Evolutionary conservation across 2,888 invertebrate genomes (phyloP).

Genomic region (Stramonita haemastoma): DNA sequence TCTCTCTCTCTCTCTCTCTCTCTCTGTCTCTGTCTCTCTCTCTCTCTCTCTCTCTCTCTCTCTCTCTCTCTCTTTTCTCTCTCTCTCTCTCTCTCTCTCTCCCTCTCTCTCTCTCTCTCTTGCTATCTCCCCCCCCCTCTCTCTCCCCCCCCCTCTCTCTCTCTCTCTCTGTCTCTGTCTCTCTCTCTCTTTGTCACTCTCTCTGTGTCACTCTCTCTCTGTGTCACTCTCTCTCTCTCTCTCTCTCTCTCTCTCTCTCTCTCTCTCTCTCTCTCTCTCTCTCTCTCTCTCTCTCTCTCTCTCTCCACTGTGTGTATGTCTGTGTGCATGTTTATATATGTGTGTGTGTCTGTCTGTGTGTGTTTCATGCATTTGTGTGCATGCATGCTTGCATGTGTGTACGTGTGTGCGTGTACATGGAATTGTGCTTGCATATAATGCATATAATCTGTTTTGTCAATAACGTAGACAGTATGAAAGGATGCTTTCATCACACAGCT

Average conservation of each 20-base stretch:
- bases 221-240: neutral
- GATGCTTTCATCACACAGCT: too few species aligned
- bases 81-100: neutral
- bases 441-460: too few species aligned
- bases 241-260: neutral
- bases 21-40: slow-evolving; percentile 25
- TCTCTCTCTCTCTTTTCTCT: too few species aligned
- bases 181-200: slow-evolving; percentile 9
- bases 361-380: too few species aligned
- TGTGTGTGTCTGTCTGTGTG: too few species aligned
- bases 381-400: too few species aligned
- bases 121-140: too few species aligned
- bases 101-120: neutral
- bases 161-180: slow-evolving; percentile 31
- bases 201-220: neutral
- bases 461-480: too few species aligned
- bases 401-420: too few species aligned
- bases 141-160: slow-evolving; percentile 29
- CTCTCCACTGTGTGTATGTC: too few species aligned
- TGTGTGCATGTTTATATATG: too few species aligned
- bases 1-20: neutral
- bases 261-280: neutral
- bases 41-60: slow-evolving; percentile 29
- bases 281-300: neutral
- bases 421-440: too few species aligned